Base-by-base conservation (phyloP, 2,888 invertebrate species). In the Coelogynopora nodosa region DNA sequence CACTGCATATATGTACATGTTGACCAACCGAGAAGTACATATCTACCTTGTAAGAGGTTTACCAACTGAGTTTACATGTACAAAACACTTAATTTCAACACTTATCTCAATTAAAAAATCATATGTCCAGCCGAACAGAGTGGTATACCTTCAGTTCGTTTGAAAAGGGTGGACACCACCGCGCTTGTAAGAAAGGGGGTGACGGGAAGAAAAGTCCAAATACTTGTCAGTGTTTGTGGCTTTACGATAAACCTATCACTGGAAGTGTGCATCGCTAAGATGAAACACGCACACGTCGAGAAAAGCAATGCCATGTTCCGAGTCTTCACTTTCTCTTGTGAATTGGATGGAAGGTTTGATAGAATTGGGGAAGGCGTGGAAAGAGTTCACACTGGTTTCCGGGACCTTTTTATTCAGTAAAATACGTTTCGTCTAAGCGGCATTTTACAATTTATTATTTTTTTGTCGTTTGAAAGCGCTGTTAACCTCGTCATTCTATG, bases 121-220 rank as follows among this genome's bases (percentile, higher is more conserved):
- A n/a, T n/a, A n/a, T n/a, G n/a, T n/a, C n/a, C n/a, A n/a, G n/a
- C n/a, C n/a, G n/a, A n/a, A n/a, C n/a, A n/a, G n/a, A n/a, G n/a
- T n/a, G n/a, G n/a, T n/a, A n/a, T n/a, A 49, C 23, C 74, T 74
- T 74, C 27, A 74, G 23, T 26, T 26, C 74, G 18, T 23, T 74
- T 74, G 74, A 74, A 74, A 74, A 74, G 74, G 74, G 74, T 74
- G 74, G 74, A 74, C 74, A 74, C 74, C 5, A 74, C 74, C 74
- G 27, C 74, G 23, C 27, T 74, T 74, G 74, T 23, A 23, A 74
- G 74, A 74, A 26, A 74, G 74, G 74, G 74, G 74, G 18, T 74
- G 74, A 74, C 23, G 74, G 18, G 74, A 74, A 74, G 74, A 10
- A 74, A 74, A 74, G 18, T 74, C 27, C 18, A 74, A 74, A 74